phyloP scores from a whole-genome alignment of 2,113 vertebrate species.

The Phalacrocorax brasilianus region DNA sequence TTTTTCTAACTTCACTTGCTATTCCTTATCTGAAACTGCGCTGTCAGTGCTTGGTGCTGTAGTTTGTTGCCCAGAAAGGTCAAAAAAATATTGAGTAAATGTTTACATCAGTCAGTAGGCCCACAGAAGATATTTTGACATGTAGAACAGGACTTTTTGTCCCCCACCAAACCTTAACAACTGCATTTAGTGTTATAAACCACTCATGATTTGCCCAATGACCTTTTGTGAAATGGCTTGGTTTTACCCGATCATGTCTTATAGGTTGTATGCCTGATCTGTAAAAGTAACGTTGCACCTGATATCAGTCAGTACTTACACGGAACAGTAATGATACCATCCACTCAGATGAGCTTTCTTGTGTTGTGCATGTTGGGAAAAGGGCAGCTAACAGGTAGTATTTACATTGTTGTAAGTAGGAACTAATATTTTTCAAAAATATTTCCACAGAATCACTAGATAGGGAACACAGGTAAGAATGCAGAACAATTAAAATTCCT shows the following conservation, averaged over 20 bases:
- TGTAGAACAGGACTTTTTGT: background rate
- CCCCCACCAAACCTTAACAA: background rate
- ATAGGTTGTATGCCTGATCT: background rate
- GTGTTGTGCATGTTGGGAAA: background rate
- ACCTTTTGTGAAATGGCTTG: background rate
- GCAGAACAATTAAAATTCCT: background rate
- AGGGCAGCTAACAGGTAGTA: background rate
- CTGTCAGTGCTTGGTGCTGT: background rate
- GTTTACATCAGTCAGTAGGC: background rate
- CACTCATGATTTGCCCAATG: background rate
- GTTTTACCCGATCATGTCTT: rapidly evolving
- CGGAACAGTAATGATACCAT: background rate
- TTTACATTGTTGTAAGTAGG: background rate
- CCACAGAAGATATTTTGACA: background rate
- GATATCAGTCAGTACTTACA: background rate
- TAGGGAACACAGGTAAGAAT: background rate
- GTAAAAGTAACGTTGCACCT: background rate
- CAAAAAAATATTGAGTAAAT: background rate
- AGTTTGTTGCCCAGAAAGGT: background rate
- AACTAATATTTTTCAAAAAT: background rate
- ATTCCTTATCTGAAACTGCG: background rate
- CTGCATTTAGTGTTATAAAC: background rate
- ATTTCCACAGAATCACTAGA: background rate
- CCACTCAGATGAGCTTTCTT: background rate
- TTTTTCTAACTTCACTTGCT: background rate